Percentiles rank a stretch among this genome's conserved stretches.
These are phyloP conservation scores for Herminia tarsipennalis DNA, from an alignment of 2,888 invertebrate genomes.

Conservation along the genomic window DNA sequence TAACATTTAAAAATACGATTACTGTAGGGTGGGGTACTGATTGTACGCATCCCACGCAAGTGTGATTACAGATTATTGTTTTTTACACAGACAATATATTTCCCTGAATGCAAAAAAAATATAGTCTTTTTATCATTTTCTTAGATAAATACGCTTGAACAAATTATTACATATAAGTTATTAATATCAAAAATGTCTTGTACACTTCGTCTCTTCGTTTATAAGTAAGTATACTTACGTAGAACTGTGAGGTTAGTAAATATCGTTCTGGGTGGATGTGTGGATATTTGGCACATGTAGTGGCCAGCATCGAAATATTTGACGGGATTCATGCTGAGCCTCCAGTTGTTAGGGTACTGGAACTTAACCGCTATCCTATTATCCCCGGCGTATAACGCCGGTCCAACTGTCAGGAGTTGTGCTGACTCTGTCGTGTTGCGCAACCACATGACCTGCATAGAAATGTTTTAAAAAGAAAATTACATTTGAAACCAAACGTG, in stretches of 20 bases:
- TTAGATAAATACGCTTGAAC: too few relatives aligned
- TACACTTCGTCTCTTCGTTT: too few relatives aligned
- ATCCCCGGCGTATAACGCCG: slow-evolving; percentile 87
- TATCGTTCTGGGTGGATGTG: slow-evolving; percentile 91
- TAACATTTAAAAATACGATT: too few relatives aligned
- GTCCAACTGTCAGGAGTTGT: slow-evolving; percentile 88
- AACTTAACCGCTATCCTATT: slow-evolving; percentile 87
- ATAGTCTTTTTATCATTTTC: too few relatives aligned
- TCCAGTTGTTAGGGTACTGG: slow-evolving; percentile 90
- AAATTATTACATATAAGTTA: too few relatives aligned
- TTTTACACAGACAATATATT: too few relatives aligned
- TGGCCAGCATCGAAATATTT: slow-evolving; percentile 89
- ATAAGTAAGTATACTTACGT: slow-evolving; percentile 82
- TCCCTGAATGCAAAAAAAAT: too few relatives aligned
- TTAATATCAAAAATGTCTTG: too few relatives aligned
- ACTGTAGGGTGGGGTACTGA: too few relatives aligned
- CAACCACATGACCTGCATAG: slow-evolving; percentile 88
- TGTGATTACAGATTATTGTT: too few relatives aligned
- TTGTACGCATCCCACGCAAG: too few relatives aligned
- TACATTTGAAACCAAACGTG: background rate
- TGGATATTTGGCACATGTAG: slow-evolving; percentile 93
- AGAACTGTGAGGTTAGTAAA: slow-evolving; percentile 90
- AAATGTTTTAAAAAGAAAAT: slow-evolving; percentile 5
- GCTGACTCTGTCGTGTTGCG: slow-evolving; percentile 87
- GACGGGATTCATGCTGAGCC: slow-evolving; percentile 89